A percentile compares a stretch with the other conserved stretches of the same genome.
Conservation (phyloP, 2,797 vertebrate species). For the Octomys mimax region DNA sequence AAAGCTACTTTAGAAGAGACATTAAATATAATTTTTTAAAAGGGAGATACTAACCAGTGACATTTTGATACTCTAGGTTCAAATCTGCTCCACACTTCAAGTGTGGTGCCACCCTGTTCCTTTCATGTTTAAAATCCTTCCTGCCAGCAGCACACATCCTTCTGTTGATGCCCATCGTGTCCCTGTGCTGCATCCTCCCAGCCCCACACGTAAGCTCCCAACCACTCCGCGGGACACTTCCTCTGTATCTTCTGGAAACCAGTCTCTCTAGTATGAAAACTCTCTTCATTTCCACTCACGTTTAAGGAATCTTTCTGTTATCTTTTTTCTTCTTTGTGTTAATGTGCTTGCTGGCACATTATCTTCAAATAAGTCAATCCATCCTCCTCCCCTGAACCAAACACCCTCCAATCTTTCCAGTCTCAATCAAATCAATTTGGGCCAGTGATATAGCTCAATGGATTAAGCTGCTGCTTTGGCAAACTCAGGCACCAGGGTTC, state of each 20-base stretch:
- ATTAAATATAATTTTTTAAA: background rate
- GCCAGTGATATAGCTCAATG: too few relatives aligned
- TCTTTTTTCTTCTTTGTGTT: background rate
- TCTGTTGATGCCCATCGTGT: background rate
- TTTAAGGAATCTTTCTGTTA: background rate
- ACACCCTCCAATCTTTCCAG: background rate
- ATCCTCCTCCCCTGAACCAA: background rate
- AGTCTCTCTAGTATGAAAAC: background rate
- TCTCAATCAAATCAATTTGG: background rate
- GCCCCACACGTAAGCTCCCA: background rate
- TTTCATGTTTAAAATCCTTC: background rate
- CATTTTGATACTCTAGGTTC: background rate
- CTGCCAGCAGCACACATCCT: background rate
- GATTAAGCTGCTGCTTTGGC: too few relatives aligned
- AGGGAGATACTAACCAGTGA: background rate
- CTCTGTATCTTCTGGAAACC: background rate
- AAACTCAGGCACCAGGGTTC: too few relatives aligned
- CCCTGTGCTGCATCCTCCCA: background rate
- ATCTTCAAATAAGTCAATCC: background rate
- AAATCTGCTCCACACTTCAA: fast-evolving
- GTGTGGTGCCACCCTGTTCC: background rate
- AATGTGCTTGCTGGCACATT: background rate
- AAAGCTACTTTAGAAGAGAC: background rate
- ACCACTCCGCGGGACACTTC: background rate
- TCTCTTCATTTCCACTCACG: background rate